Conservation (phyloP, 2,888 invertebrate species). For the Trypoxylon attenuatum region DNA sequence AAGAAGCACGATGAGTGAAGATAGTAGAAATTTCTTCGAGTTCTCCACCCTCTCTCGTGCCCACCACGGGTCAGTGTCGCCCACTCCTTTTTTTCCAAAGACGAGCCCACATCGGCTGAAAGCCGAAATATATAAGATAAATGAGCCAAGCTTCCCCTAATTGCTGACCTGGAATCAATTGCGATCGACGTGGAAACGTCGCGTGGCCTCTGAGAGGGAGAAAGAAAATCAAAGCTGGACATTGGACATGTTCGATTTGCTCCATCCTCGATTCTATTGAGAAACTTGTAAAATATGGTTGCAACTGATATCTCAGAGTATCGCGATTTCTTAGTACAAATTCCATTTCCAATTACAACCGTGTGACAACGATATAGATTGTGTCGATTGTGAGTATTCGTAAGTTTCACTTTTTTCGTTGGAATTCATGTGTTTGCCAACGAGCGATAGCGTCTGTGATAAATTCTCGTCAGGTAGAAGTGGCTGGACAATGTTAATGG, state of each 20-base stretch:
- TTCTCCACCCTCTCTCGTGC: conserved; percentile 4
- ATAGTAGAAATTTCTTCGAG: background rate
- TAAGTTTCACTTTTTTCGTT: no score
- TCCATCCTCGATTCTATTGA: no score
- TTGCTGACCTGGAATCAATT: conserved; percentile 32
- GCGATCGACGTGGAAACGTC: background rate
- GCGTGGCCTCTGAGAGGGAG: no score
- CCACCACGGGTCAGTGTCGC: conserved; percentile 6
- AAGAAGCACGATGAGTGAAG: background rate
- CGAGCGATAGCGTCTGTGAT: background rate
- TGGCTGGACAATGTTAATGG: background rate
- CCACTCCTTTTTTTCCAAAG: background rate
- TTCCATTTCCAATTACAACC: no score
- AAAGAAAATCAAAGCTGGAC: no score
- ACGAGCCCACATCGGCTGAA: background rate
- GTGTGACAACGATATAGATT: no score
- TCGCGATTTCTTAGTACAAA: no score
- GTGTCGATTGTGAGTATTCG: no score
- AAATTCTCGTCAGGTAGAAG: background rate
- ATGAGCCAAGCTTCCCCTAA: conserved; percentile 28
- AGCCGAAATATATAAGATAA: conserved; percentile 29
- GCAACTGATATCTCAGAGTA: no score
- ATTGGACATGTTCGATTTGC: no score
- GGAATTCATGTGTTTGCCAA: no score
- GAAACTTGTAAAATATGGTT: no score